Evolutionary conservation across 2,797 vertebrate genomes (phyloP).

Genomic region (Micromesistius poutassou): DNA sequence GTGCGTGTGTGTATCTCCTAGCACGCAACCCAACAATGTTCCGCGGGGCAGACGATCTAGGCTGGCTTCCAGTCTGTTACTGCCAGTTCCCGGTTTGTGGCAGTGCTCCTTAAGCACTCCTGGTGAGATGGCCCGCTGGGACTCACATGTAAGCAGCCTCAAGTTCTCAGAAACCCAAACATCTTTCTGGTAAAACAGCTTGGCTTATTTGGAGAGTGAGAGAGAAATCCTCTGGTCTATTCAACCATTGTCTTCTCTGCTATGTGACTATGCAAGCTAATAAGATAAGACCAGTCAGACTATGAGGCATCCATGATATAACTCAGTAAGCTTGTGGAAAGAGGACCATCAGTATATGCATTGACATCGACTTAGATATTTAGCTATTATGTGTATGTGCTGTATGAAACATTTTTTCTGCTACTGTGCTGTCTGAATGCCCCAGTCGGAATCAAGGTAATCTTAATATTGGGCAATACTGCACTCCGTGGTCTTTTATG

Average conservation of each 20-base stretch:
- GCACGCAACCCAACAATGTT: slow-evolving; percentile 41
- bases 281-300: neutral
- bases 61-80: slow-evolving; percentile 63
- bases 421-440: neutral
- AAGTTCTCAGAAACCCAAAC: slow-evolving; percentile 62
- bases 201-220: slow-evolving; percentile 30
- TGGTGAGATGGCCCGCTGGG: slow-evolving; percentile 37
- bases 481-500: neutral
- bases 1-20: slow-evolving; percentile 13
- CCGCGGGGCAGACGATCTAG: slow-evolving; percentile 55
- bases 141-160: slow-evolving; percentile 29
- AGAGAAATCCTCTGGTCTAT: neutral
- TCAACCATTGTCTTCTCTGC: neutral
- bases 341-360: neutral
- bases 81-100: slow-evolving; percentile 59
- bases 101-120: slow-evolving; percentile 62
- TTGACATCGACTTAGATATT: neutral
- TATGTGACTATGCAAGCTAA: neutral
- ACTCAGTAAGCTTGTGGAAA: neutral
- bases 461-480: neutral
- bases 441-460: neutral
- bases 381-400: neutral
- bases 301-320: neutral
- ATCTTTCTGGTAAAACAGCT: slow-evolving; percentile 49
- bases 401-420: neutral